phyloP scores from a whole-genome alignment of 1,140 invertebrate species.

The Camponotus pennsylvanicus region DNA sequence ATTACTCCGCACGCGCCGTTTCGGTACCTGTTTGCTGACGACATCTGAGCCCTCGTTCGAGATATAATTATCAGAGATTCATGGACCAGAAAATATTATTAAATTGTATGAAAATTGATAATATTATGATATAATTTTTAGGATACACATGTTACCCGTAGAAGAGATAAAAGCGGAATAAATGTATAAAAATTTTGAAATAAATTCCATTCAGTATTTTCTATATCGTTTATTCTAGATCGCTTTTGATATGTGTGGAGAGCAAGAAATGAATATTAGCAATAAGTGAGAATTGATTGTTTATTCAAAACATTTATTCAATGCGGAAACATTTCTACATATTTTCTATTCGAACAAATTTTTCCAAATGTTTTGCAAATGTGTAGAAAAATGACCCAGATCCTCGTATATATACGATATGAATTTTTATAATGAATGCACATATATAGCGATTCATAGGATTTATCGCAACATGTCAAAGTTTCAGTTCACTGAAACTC shows the following conservation, averaged over 20 bases:
- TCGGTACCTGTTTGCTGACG: not conserved
- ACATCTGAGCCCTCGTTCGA: not conserved
- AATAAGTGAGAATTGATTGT: not conserved
- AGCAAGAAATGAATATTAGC: not conserved
- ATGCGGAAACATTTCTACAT: no score
- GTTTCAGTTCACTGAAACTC: conserved; percentile 39
- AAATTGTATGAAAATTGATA: not conserved
- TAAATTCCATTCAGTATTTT: not conserved
- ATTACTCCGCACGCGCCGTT: not conserved
- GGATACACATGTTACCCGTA: not conserved
- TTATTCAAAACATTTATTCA: no score
- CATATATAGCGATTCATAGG: conserved; percentile 31
- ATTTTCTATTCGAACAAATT: conserved; percentile 26
- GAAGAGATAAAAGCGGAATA: not conserved
- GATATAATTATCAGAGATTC: not conserved
- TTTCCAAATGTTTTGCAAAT: conserved; percentile 4
- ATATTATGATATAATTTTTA: not conserved
- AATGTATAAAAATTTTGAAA: conserved; percentile 2
- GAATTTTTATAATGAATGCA: conserved; percentile 47
- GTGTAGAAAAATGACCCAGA: conserved; percentile 3
- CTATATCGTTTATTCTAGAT: not conserved
- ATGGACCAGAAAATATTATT: not conserved
- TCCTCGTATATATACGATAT: conserved; percentile 1
- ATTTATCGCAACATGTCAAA: conserved; percentile 38
- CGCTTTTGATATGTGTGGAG: not conserved